Base-by-base conservation (phyloP, 1,140 invertebrate genomes). In the Trissolcus basalis region DNA sequence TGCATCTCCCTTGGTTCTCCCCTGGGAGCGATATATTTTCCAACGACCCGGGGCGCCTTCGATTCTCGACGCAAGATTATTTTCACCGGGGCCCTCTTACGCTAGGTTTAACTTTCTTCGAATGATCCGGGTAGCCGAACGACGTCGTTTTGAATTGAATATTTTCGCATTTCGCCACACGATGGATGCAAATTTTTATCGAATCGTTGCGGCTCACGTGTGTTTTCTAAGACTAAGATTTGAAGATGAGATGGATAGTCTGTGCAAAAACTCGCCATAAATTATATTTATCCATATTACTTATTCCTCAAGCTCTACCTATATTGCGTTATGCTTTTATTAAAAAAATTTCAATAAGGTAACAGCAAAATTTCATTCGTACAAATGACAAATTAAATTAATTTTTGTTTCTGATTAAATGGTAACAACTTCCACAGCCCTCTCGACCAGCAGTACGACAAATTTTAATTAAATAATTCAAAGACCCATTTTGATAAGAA, bases 21-120 rank as follows among this genome's bases (percentile, higher is more conserved):
- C 85, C n/a, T 63, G 85, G 81, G 85, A 58, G 81, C 85, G 79
- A 87, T 87, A 85, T 80, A 78, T 87, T 83, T 81, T 82, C 81
- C 63, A 80, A 82, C 81, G 81, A 83, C 83, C 80, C 82, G 74
- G 80, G 79, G 80, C 79, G 67, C 78, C 82, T 83, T 81, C 78
- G 61, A 70, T 72, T 77, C 73, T 60, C 59, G 32, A 49, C 59
- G 41, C 59, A 75, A 77, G 63, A 80, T 77, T 74, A 77, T 68
- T 77, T 80, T 72, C 16, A 32, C 44, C 51, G 33, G 36, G 36
- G 36, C 13, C 49, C 60, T 9, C 61, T 58, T 41, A 35, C 53
- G 44, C 50, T 54, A 61, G 53, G 64, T 53, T 74, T 39, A 63
- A 55, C 64, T 72, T 63, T 56, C 32, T 63, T 60, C 60, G 33